Evolutionary conservation across 2,888 invertebrate species (phyloP).

Genomic region (Hypsopygia costalis): DNA sequence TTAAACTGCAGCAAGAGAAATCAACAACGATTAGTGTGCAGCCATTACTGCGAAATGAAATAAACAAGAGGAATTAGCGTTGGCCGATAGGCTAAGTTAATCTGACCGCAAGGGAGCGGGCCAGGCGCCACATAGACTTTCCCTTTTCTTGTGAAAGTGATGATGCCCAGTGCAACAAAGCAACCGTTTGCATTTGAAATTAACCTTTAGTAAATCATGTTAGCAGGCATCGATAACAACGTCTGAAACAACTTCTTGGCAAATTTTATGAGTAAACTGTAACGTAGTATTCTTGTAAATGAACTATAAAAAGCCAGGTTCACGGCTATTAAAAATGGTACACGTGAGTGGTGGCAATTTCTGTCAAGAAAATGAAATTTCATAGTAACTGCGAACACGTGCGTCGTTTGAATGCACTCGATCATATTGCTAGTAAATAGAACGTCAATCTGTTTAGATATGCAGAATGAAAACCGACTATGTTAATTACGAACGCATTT

Average conservation of each 20-base stretch:
- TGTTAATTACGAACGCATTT: conserved; percentile 53
- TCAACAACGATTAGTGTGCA: conserved; percentile 41
- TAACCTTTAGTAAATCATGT: conserved; percentile 21
- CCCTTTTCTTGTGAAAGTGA: conserved; percentile 79
- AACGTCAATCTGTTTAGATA: conserved; percentile 48
- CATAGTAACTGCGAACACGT: conserved; percentile 32
- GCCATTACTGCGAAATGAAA: conserved; percentile 59
- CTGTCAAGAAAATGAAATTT: conserved; percentile 38
- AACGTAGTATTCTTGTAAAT: not conserved
- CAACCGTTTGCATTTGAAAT: conserved; percentile 57
- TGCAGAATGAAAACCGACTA: conserved; percentile 51
- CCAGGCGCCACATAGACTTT: conserved; percentile 67
- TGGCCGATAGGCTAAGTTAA: conserved; percentile 60
- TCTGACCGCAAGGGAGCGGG: conserved; percentile 76
- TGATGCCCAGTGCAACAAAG: conserved; percentile 67
- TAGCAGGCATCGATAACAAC: not conserved
- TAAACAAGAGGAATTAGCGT: conserved; percentile 69
- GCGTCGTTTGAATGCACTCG: conserved; percentile 35
- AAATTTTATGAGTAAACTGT: not conserved
- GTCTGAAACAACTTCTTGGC: not conserved
- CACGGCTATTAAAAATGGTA: conserved; percentile 19
- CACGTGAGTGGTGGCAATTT: conserved; percentile 21
- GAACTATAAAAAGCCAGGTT: not conserved
- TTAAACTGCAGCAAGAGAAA: conserved; percentile 39
- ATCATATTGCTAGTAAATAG: conserved; percentile 40